Base-by-base conservation (phyloP, 2,888 invertebrate genomes). In the Bellardia pandia region DNA sequence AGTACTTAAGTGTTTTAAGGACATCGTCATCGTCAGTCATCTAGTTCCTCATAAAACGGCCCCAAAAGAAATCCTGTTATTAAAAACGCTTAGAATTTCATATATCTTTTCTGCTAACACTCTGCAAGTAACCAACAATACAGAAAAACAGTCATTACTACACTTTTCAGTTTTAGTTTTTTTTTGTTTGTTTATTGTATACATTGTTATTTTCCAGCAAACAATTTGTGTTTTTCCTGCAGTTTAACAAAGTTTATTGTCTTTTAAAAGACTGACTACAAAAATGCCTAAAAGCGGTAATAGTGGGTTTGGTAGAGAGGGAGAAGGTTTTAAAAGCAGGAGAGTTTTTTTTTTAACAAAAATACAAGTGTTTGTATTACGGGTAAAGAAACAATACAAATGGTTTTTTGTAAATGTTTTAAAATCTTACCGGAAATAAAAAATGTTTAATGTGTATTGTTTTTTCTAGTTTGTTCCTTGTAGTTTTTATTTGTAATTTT, bases 1-100 rank as follows among this genome's bases (percentile, higher is more conserved):
- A 86, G 86, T 80, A 60, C 75, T 83, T 83, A 86, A 86, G 83
- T 80, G 83, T 83, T 86, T 14, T 68, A 48, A 81, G 68, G 58
- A 81, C 74, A 81, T 80, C 53, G 40, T 68, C 78, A 16, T 68
- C 53, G 8, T 45, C 62, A 33, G 16, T 76, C 64, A n/a, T 74
- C 60, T 23, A 45, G 16, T 53, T 51, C 53, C 33, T 16, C 76
- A 30, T 60, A 37, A 1, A 11, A 51, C 4, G 37, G 14, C 53
- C 13, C 33, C 8, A 14, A 75, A 81, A 66, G 66, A 42, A 74
- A 37, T 81, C 37, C 16, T 64, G 56, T 75, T 71, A 40, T 69
- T 69, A 53, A 56, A 81, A 81, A 81, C 78, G 69, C 51, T 79
- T 48, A 81, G 13, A 56, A 74, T 40, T 37, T 48, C 66, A 48